Base-by-base conservation (phyloP, 2,113 vertebrate genomes). In the Lichenostomus cassidix region DNA sequence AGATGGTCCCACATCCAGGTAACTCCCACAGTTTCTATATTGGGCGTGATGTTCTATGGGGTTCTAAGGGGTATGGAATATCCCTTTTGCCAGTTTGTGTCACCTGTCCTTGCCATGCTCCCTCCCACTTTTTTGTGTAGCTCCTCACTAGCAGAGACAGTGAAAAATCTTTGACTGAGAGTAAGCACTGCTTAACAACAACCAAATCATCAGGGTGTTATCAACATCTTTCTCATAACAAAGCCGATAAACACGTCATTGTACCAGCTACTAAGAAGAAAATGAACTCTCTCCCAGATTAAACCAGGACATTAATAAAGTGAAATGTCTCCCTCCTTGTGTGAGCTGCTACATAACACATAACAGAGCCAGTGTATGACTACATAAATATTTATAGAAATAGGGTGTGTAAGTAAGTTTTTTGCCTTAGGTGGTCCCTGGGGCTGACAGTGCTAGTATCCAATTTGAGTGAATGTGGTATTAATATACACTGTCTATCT, bases 341-440 rank as follows among this genome's bases (percentile, higher is more conserved):
- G 8, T 65, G 62, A 95, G 41, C 12, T 87, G 35, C 65, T 76
- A 71, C 58, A 55, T 71, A 83, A 83, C 86, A 59, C 8, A 47
- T 73, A 77, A 60, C 13, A 92, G 13, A 74, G 6, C 2, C 14
- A 41, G 20, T 77, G 19, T 81, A 68, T 69, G 33, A 77, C 47
- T 60, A 10, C 29, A 81, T 71, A 69, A 93, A 83, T 95, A 96
- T 94, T 91, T 90, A 65, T 88, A 92, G 79, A 95, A 90, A 47
- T 49, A 46, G 3, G 33, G 12, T 31, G 41, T 56, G 23, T 86
- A 94, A 93, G 90, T 74, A 80, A 92, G 69, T 3, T 74, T 88
- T 92, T 92, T 92, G 65, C 86, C 68, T 86, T 53, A 47, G 91
- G 89, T 70, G 37, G 33, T 87, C 82, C 91, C 73, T 67, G 15